A percentile compares a stretch with the other conserved stretches of the same genome.
These are phyloP conservation scores for Xylota segnis DNA, from an alignment of 2,888 invertebrate genomes.

Conservation along the genomic window DNA sequence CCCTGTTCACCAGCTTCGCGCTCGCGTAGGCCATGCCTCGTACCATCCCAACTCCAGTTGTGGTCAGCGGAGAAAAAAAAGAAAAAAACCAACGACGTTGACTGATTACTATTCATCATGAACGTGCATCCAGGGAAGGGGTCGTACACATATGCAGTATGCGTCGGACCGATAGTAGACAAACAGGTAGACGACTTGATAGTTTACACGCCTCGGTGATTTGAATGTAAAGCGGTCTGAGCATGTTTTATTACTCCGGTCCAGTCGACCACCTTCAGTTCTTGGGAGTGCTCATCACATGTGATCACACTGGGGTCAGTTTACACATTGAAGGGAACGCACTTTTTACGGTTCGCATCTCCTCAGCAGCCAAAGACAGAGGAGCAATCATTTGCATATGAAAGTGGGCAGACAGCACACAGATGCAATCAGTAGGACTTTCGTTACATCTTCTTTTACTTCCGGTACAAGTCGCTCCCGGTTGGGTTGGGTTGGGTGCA, in stretches of 20 bases:
- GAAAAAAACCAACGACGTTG: slow-evolving; percentile 23
- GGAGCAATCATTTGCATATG: slow-evolving; percentile 54
- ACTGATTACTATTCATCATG: slow-evolving; percentile 57
- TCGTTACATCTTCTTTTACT: slow-evolving; percentile 48
- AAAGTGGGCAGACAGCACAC: slow-evolving; percentile 46
- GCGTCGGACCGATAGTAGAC: neutral
- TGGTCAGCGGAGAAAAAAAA: slow-evolving; percentile 1
- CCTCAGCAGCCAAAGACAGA: neutral
- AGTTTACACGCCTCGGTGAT: slow-evolving; percentile 39
- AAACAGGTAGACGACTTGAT: slow-evolving; percentile 57
- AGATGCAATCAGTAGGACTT: slow-evolving; percentile 25
- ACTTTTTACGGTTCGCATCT: slow-evolving; percentile 38
- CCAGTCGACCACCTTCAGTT: slow-evolving; percentile 40
- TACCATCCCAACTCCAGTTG: slow-evolving; percentile 13
- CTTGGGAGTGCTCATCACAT: slow-evolving; percentile 12
- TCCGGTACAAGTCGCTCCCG: slow-evolving; percentile 38
- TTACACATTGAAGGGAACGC: slow-evolving; percentile 35
- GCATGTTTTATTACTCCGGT: slow-evolving; percentile 25
- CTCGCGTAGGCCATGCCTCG: slow-evolving; percentile 1
- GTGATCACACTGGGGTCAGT: slow-evolving; percentile 33
- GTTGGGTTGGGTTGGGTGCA: neutral
- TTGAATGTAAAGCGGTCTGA: slow-evolving; percentile 14
- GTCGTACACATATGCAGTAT: slow-evolving; percentile 42
- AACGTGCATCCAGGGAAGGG: slow-evolving; percentile 44
- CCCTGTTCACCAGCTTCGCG: slow-evolving; percentile 8